These are phyloP conservation scores for Pecten maximus DNA, from an alignment of 2,888 invertebrate genomes.

Conservation along the genomic window DNA sequence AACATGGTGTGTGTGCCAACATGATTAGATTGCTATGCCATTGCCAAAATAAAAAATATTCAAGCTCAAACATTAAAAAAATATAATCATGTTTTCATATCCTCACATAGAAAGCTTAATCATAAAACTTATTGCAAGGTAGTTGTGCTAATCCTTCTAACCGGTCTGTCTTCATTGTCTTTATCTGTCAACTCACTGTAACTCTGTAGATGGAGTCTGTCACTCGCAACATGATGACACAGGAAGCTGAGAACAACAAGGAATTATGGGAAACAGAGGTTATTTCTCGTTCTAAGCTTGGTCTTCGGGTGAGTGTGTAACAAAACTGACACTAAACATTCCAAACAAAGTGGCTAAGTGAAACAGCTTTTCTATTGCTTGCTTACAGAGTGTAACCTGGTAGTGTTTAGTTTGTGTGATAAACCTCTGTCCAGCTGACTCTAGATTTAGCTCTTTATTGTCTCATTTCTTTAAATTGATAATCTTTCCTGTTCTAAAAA, in stretches of 20 bases:
- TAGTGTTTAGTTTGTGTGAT: not conserved
- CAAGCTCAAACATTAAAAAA: not conserved
- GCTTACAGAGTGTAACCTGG: not conserved
- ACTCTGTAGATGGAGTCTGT: slow-evolving; percentile 73
- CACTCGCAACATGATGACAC: slow-evolving; percentile 66
- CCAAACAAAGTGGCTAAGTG: not conserved
- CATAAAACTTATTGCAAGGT: not conserved
- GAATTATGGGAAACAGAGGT: slow-evolving; percentile 79
- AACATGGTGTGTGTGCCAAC: not conserved
- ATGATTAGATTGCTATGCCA: not conserved
- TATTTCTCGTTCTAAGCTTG: slow-evolving; percentile 77
- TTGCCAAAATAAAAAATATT: not conserved
- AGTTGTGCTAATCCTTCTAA: not conserved
- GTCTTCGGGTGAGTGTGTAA: slow-evolving; percentile 75
- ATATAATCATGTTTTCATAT: not conserved
- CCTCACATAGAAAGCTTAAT: not conserved
- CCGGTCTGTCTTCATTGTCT: slow-evolving; percentile 40
- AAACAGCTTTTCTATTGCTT: not conserved
- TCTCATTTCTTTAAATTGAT: not conserved
- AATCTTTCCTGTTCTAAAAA: not conserved
- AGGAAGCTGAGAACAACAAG: slow-evolving; percentile 78
- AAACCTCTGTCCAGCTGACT: slow-evolving; percentile 1
- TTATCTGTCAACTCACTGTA: slow-evolving; percentile 33
- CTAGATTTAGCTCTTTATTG: not conserved
- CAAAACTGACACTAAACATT: slow-evolving; percentile 47